phyloP scores from a whole-genome alignment of 2,797 vertebrate genomes.

The Channa striata region DNA sequence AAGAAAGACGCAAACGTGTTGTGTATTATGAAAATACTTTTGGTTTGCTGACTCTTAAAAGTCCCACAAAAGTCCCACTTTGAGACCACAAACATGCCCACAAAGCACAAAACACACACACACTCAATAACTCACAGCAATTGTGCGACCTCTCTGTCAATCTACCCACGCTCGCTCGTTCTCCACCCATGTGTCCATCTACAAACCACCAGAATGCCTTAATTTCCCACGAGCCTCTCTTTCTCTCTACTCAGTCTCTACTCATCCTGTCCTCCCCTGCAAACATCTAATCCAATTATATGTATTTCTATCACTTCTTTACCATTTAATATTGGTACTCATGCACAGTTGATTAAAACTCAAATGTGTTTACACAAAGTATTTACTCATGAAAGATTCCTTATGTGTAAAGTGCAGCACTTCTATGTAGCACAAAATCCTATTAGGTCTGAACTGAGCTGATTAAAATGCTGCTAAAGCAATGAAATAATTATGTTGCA shows the following conservation, averaged over 20 bases:
- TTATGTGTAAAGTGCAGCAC: not conserved
- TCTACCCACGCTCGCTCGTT: conserved; percentile 40
- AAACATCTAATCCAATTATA: conserved; percentile 26
- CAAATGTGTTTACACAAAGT: not conserved
- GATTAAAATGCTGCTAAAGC: not conserved
- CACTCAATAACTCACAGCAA: conserved; percentile 5
- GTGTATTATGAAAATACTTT: conserved; percentile 46
- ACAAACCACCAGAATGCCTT: conserved; percentile 51
- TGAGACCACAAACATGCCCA: conserved; percentile 16
- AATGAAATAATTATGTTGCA: not conserved
- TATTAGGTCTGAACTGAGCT: not conserved
- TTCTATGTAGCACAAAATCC: not conserved
- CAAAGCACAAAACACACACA: conserved; percentile 10
- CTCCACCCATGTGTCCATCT: conserved; percentile 33
- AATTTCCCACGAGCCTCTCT: conserved; percentile 66
- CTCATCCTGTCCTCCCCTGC: conserved; percentile 13
- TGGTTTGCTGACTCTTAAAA: conserved; percentile 56
- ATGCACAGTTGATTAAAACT: conserved; percentile 9
- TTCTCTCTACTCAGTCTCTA: not conserved
- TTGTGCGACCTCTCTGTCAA: conserved; percentile 53
- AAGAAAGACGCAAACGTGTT: conserved; percentile 2
- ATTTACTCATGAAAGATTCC: not conserved
- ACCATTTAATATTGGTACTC: not conserved
- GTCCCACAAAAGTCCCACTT: conserved; percentile 16
- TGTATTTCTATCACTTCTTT: not conserved